Conservation (phyloP, 2,888 invertebrate genomes). For the Agonum fuliginosum region DNA sequence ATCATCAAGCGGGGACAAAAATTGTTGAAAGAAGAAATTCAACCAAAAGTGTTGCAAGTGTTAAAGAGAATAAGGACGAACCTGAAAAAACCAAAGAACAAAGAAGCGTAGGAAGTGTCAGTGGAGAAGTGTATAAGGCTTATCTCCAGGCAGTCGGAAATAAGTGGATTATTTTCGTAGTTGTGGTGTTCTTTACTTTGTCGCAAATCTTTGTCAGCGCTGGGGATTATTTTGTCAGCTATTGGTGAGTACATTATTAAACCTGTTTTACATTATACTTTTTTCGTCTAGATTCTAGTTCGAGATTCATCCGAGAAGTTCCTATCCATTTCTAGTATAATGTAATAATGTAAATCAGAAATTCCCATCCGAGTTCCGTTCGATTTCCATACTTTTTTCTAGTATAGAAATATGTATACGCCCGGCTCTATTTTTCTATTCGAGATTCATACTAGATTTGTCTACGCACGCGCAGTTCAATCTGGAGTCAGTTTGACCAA, state of each 20-base stretch:
- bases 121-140: constrained; percentile 77
- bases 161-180: constrained; percentile 77
- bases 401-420: too few species aligned
- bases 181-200: constrained; percentile 79
- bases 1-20: constrained; percentile 70
- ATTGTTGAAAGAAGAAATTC: constrained; percentile 72
- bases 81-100: constrained; percentile 76
- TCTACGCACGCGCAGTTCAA: too few species aligned
- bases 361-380: too few species aligned
- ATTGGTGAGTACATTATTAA: constrained; percentile 78
- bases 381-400: too few species aligned
- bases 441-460: too few species aligned
- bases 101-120: constrained; percentile 77
- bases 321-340: too few species aligned
- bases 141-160: constrained; percentile 87
- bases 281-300: too few species aligned
- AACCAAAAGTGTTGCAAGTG: constrained; percentile 74
- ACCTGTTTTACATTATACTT: too few species aligned
- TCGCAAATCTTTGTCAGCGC: constrained; percentile 86
- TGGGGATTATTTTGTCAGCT: constrained; percentile 88
- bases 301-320: too few species aligned
- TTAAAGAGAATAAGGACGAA: constrained; percentile 69
- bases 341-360: too few species aligned
- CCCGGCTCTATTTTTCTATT: too few species aligned
- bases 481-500: too few species aligned